Evolutionary conservation across 2,797 vertebrate genomes (phyloP).

Genomic region (Eulemur albifrons): DNA sequence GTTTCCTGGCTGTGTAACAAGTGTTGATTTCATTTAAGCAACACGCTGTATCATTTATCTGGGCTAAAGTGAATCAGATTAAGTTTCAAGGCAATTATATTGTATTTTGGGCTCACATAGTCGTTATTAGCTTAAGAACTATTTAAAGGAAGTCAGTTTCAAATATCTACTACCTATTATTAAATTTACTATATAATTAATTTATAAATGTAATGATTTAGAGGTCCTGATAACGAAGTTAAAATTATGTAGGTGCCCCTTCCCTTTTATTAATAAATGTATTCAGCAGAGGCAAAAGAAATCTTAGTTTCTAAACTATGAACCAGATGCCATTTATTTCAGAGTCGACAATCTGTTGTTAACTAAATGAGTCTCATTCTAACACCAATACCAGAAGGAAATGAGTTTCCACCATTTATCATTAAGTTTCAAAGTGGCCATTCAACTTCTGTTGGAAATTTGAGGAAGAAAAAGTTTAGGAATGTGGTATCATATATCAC

Average conservation of each 20-base stretch:
- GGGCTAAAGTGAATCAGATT: slow-evolving; percentile 48
- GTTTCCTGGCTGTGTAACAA: slow-evolving; percentile 13
- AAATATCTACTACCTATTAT: slow-evolving; percentile 55
- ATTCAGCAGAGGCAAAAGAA: slow-evolving; percentile 39
- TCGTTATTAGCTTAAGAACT: slow-evolving; percentile 60
- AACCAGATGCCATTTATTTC: slow-evolving; percentile 59
- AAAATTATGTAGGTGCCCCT: neutral
- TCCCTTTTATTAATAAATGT: neutral
- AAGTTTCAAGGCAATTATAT: slow-evolving; percentile 67
- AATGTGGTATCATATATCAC: slow-evolving; percentile 36
- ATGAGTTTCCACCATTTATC: slow-evolving; percentile 40
- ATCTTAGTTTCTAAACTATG: slow-evolving; percentile 41
- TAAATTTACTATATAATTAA: slow-evolving; percentile 63
- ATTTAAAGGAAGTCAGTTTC: slow-evolving; percentile 59
- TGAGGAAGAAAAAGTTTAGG: neutral
- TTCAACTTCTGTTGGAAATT: slow-evolving; percentile 54
- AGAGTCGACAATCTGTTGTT: slow-evolving; percentile 52
- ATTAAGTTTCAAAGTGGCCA: slow-evolving; percentile 56
- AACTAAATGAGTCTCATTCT: slow-evolving; percentile 57
- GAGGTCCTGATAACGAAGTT: neutral
- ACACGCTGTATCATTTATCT: slow-evolving; percentile 54
- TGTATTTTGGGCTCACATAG: slow-evolving; percentile 39
- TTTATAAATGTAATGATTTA: slow-evolving; percentile 33
- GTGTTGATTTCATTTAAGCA: slow-evolving; percentile 64
- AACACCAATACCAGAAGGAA: slow-evolving; percentile 34